These are phyloP conservation scores for Halcyon senegalensis DNA, from an alignment of 2,113 vertebrate genomes.

Conservation along the genomic window DNA sequence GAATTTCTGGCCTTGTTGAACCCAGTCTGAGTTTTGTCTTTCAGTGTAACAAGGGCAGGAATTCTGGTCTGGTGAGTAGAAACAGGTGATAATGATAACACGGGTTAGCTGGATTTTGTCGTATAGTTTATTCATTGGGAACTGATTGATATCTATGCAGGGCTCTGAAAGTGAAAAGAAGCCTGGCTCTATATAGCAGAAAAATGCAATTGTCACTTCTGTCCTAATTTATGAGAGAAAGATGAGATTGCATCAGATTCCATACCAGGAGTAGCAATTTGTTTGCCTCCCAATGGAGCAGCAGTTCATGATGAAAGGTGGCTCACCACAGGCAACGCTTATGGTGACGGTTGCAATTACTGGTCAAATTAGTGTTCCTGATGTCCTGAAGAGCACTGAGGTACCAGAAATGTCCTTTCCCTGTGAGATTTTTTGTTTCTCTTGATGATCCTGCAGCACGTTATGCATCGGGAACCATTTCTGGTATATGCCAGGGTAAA, in stretches of 20 bases:
- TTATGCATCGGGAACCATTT: constrained; percentile 23
- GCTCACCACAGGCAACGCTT: not conserved
- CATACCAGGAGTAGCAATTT: not conserved
- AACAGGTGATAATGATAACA: not conserved
- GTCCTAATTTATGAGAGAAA: not conserved
- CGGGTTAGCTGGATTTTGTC: not conserved
- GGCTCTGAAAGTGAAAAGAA: not conserved
- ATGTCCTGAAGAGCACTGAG: not conserved
- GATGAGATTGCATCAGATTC: constrained; percentile 13
- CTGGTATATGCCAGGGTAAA: constrained; percentile 51
- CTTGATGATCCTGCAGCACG: constrained; percentile 6
- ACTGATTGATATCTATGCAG: not conserved
- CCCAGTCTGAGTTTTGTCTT: not conserved
- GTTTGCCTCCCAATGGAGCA: not conserved
- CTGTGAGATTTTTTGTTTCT: constrained; percentile 22
- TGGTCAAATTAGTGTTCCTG: not conserved
- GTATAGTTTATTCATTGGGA: not conserved
- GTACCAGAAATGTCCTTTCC: not conserved
- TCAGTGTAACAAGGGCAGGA: not conserved
- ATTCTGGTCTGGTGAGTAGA: not conserved
- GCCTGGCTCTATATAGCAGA: not conserved
- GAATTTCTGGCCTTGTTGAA: not conserved
- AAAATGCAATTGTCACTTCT: constrained; percentile 13
- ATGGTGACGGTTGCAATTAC: not conserved
- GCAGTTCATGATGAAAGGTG: not conserved